Conservation (phyloP, 2,888 invertebrate genomes). For the Epinotia ramella region DNA sequence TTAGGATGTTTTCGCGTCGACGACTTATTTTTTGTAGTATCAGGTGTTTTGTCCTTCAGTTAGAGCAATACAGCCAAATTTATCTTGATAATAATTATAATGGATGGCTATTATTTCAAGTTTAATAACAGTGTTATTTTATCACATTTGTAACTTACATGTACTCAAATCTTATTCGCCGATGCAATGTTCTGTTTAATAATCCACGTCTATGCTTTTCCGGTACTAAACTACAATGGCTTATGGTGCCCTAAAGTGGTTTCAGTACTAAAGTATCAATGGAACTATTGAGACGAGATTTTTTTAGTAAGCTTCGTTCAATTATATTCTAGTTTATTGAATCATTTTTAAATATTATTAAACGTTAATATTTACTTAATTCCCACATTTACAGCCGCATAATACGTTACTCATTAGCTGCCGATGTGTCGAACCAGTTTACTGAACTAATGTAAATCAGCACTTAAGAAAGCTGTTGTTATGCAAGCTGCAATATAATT, state of each 20-base stretch:
- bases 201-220: conserved; percentile 8
- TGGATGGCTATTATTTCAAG: conserved; percentile 15
- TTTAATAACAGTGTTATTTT: conserved; percentile 24
- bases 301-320: conserved; percentile 4
- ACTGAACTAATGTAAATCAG: no score
- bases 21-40: conserved; percentile 6
- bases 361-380: not conserved
- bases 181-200: conserved; percentile 6
- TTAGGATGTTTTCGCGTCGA: not conserved
- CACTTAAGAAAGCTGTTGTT: no score
- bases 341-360: not conserved
- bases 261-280: not conserved
- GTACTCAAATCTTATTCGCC: not conserved
- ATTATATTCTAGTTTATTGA: conserved; percentile 9
- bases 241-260: not conserved
- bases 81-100: conserved; percentile 24
- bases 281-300: not conserved
- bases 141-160: not conserved
- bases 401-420: not conserved
- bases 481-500: no score
- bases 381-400: not conserved
- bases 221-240: not conserved
- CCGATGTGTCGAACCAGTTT: no score
- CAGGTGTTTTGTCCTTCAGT: conserved; percentile 12
- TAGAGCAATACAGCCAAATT: conserved; percentile 2